Evolutionary conservation across 2,113 vertebrate genomes (phyloP), one percentile per base, ranked within the genome.

Genomic region (Zosterops lateralis): DNA sequence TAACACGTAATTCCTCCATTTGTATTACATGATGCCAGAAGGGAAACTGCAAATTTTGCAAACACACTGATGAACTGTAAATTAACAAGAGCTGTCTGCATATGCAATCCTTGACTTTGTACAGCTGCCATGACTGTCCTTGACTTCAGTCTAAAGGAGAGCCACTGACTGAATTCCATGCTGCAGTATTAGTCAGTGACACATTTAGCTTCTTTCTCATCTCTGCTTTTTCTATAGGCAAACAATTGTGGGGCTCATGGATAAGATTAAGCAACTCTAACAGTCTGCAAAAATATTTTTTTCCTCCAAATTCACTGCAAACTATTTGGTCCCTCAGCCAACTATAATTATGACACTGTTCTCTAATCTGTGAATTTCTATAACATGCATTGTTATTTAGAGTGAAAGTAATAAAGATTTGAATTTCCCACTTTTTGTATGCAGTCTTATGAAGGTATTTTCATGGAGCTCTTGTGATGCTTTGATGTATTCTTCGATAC

Each of bases 141-240:
- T 53, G 75, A 92, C 91, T 81, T 93, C 83, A 93, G 68, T 56
- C 82, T 91, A 48, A 78, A 68, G 66, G 48, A 86, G 64, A 29
- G 25, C 6, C 22, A 34, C 32, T 64, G 73, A 65, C 9, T 77
- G 65, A 91, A 84, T 64, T 72, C 51, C 8, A 29, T 25, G 25
- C 45, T 79, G 50, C 1, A 25, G 44, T 66, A 73, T 29, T 73
- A 76, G 21, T 42, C 38, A 75, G 9, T 38, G 26, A 79, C 61
- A 87, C 50, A 87, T 73, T 79, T 60, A 94, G 38, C n/a, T 68
- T 61, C 57, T 47, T 86, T 60, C 47, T 66, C 12, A 17, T 44
- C 47, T 34, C 3, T 40, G 17, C 9, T 74, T n/a, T 38, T 71
- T 60, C 40, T 54, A 19, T 7, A 68, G n/a, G 42, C 26, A 93